Conservation (phyloP, 2,113 vertebrate species). For the Oryzias curvinotus region DNA sequence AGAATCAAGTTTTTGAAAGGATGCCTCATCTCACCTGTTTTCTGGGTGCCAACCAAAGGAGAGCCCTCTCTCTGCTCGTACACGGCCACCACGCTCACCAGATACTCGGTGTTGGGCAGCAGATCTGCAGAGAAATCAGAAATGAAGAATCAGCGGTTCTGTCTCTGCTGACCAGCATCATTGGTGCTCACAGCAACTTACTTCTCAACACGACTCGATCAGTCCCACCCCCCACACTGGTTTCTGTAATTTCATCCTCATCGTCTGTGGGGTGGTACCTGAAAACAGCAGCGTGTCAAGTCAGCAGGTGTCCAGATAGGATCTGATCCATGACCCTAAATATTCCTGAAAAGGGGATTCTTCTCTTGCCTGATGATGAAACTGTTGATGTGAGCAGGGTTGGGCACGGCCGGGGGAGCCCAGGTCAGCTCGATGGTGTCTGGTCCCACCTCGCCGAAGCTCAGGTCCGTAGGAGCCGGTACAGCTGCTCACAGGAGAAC, state of each 20-base stretch:
- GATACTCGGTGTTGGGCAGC: slow-evolving; percentile 90
- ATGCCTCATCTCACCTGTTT: slow-evolving; percentile 78
- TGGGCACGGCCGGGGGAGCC: slow-evolving; percentile 81
- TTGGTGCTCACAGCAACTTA: slow-evolving; percentile 64
- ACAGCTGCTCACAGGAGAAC: slow-evolving; percentile 77
- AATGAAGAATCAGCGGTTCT: not conserved
- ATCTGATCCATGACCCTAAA: not conserved
- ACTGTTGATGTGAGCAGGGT: slow-evolving; percentile 78
- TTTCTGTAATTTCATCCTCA: slow-evolving; percentile 85
- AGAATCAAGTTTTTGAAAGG: not conserved
- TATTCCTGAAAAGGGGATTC: not conserved
- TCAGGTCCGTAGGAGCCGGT: slow-evolving; percentile 87
- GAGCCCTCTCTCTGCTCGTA: slow-evolving; percentile 88
- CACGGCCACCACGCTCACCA: slow-evolving; percentile 89
- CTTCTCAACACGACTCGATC: slow-evolving; percentile 83
- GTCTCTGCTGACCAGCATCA: not conserved
- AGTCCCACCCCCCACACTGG: slow-evolving; percentile 77
- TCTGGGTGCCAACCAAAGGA: slow-evolving; percentile 82
- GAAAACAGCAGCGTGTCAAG: not conserved
- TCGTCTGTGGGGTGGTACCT: slow-evolving; percentile 90
- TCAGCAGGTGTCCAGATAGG: not conserved
- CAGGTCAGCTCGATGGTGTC: slow-evolving; percentile 88
- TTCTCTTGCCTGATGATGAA: slow-evolving; percentile 82
- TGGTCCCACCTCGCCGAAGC: slow-evolving; percentile 84
- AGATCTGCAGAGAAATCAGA: slow-evolving; percentile 78